These are phyloP conservation scores for Notothenia rossii DNA, from an alignment of 2,113 vertebrate genomes.

Conservation along the genomic window DNA sequence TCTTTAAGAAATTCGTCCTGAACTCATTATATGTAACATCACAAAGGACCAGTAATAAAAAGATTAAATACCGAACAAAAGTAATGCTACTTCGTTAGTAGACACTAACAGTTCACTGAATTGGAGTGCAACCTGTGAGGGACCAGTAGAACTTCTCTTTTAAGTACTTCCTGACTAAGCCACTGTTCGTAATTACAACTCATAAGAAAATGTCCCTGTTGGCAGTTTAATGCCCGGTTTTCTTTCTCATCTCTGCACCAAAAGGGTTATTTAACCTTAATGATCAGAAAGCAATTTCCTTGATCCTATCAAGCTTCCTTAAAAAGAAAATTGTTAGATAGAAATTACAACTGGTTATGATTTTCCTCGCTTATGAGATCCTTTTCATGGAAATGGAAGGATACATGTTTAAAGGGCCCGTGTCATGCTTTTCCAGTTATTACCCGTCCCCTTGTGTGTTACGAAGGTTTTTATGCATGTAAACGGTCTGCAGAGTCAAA, in stretches of 20 bases:
- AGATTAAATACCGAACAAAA: conserved; percentile 46
- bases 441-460: too few species aligned
- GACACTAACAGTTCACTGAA: conserved; percentile 43
- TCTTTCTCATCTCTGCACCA: conserved; percentile 32
- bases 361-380: neutral
- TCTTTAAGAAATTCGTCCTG: conserved; percentile 33
- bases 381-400: neutral
- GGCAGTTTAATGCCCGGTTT: conserved; percentile 43
- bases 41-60: conserved; percentile 53
- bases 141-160: conserved; percentile 59
- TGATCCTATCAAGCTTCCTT: conserved; percentile 38
- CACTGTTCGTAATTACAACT: conserved; percentile 51
- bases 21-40: conserved; percentile 61
- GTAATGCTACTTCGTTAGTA: conserved; percentile 40
- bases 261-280: neutral
- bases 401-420: neutral
- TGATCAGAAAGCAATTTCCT: conserved; percentile 39
- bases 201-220: conserved; percentile 33
- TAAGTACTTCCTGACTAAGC: conserved; percentile 61
- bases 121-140: conserved; percentile 44
- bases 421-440: too few species aligned
- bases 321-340: conserved; percentile 47
- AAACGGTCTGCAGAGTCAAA: too few species aligned
- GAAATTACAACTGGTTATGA: conserved; percentile 37
- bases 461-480: too few species aligned